phyloP scores from a whole-genome alignment of 2,113 vertebrate genomes.

The Odontophorus gujanensis region DNA sequence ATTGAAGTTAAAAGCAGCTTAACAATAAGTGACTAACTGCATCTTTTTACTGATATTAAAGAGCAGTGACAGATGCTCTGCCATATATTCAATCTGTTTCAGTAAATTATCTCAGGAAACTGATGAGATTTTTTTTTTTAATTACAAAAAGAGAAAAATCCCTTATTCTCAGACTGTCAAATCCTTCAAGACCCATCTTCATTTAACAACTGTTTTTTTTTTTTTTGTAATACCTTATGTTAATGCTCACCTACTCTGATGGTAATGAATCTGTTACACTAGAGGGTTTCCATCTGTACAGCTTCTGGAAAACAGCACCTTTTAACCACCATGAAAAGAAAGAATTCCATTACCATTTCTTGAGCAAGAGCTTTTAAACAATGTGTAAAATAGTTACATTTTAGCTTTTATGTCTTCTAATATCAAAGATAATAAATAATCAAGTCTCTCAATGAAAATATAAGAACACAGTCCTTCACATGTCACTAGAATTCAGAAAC shows the following conservation, averaged over 20 bases:
- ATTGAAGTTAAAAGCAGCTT: conserved; percentile 5
- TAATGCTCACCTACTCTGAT: not conserved
- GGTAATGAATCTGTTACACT: not conserved
- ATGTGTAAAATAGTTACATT: not conserved
- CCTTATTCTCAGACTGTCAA: not conserved
- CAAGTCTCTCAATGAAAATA: not conserved
- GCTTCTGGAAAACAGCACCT: not conserved
- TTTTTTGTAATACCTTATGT: not conserved
- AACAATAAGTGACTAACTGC: conserved; percentile 20
- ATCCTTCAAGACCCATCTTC: not conserved
- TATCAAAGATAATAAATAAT: not conserved
- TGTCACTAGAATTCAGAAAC: not conserved
- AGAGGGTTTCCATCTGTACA: not conserved
- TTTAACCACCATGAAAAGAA: not conserved
- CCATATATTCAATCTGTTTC: conserved; percentile 45
- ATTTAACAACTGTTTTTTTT: not conserved
- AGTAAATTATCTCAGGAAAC: not conserved
- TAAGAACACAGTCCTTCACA: not conserved
- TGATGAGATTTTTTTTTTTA: not conserved
- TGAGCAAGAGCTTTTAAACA: not conserved
- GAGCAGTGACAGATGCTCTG: conserved; percentile 36
- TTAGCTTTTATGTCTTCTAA: not conserved
- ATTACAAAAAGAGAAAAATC: not conserved
- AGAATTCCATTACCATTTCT: not conserved
- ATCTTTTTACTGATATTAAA: not conserved